These are phyloP conservation scores for Stegophylla sp. DNA, from an alignment of 2,888 invertebrate species.

Conservation along the genomic window DNA sequence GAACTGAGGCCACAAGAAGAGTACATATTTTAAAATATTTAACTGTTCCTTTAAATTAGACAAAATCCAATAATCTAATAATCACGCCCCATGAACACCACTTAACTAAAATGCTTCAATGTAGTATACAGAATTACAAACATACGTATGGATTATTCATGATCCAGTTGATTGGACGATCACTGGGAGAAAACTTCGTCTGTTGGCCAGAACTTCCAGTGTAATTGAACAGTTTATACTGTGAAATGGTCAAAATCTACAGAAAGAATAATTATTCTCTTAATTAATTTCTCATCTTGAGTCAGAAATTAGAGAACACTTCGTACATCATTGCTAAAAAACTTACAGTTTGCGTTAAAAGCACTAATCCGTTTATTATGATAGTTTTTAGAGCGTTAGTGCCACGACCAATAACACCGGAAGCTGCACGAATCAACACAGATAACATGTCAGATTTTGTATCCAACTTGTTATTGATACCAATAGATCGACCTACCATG, in stretches of 20 bases:
- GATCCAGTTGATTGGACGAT: conserved; percentile 40
- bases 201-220: neutral
- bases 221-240: neutral
- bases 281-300: neutral
- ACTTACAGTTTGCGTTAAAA: conserved; percentile 40
- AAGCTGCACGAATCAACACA: conserved; percentile 26
- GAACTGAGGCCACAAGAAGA: too few species aligned
- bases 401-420: conserved; percentile 27
- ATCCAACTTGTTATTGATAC: neutral
- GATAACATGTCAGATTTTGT: conserved; percentile 36
- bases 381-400: conserved; percentile 14
- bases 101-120: too few species aligned
- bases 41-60: too few species aligned
- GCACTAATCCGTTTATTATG: conserved; percentile 37
- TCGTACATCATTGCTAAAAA: neutral
- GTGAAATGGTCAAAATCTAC: conserved; percentile 24
- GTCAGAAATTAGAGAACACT: neutral
- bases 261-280: neutral
- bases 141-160: conserved; percentile 41
- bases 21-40: too few species aligned
- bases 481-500: conserved; percentile 21
- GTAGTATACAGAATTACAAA: too few species aligned
- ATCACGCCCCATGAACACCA: too few species aligned
- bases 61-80: too few species aligned
- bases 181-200: neutral